Base-by-base conservation (phyloP, 2,113 vertebrate species). In the Gadus macrocephalus region DNA sequence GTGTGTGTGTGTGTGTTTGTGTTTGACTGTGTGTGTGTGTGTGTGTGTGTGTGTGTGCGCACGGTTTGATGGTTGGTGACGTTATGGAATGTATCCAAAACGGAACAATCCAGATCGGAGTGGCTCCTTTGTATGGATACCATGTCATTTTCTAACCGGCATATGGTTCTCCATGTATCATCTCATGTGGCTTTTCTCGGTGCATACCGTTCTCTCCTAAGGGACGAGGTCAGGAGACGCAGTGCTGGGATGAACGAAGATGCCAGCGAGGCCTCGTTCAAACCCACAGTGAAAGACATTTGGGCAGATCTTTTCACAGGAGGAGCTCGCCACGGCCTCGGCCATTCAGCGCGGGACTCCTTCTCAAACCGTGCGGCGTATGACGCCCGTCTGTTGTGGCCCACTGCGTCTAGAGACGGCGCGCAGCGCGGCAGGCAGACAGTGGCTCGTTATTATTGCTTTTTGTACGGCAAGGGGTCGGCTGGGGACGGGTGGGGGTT, bases 321-420 rank as follows among this genome's bases (percentile, higher is more conserved):
- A 70, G 42, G 76, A 66, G 25, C 35, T 27, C 5, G 35, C 53
- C 77, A 76, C 79, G 80, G 78, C 83, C 71, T 76, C 69, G 68
- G 81, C 67, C 75, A 72, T 70, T 72, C 28, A 72, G 67, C 3
- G 14, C 77, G 72, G 80, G 42, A 58, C 55, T 5, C 78, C 85
- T 84, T 87, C 75, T 80, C 83, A 88, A 72, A 72, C 76, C 66
- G 80, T 78, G 84, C 82, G 64, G 74, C 65, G 3, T 65, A 59
- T 85, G 86, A 86, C 77, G 83, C 85, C 84, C 72, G 80, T 86
- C 81, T 86, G 82, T 68, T 79, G 66, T 80, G 85, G 76, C 73
- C 27, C 80, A 77, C 76, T 78, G 62, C 71, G 38, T 22, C 20
- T 0, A 20, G 69, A 25, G 25, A 25, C 25, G 25, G 25, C 25